A percentile compares a stretch with the other conserved stretches of the same genome.
Conservation (phyloP, 2,113 vertebrate species). For the Alethe castanea region DNA sequence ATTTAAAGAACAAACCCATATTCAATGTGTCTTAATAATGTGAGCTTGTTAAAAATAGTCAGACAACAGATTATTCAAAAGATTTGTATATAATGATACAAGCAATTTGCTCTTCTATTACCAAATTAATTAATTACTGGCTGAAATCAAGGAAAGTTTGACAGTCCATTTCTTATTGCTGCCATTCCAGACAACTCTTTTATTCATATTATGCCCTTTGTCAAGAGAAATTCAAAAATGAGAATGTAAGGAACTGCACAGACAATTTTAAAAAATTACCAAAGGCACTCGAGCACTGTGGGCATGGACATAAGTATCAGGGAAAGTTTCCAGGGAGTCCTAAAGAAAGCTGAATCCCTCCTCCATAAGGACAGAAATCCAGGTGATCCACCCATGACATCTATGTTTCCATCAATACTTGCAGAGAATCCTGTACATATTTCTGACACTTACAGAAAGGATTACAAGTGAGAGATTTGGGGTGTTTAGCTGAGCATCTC, state of each 20-base stretch:
- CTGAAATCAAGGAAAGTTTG: not conserved
- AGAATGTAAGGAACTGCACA: not conserved
- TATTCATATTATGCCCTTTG: not conserved
- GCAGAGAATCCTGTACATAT: fast-evolving
- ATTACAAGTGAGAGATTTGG: not conserved
- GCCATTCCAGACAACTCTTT: not conserved
- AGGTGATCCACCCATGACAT: not conserved
- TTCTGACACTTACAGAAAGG: not conserved
- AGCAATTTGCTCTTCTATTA: not conserved
- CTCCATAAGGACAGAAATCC: not conserved
- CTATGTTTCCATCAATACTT: not conserved
- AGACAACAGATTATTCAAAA: not conserved
- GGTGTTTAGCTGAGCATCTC: not conserved
- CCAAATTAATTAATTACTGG: not conserved
- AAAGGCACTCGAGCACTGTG: not conserved
- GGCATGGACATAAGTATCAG: not conserved
- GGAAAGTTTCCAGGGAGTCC: not conserved
- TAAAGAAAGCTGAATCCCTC: not conserved
- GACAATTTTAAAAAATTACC: not conserved
- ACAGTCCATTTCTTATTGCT: not conserved
- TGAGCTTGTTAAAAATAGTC: not conserved
- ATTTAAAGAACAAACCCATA: not conserved
- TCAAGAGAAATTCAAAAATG: not conserved
- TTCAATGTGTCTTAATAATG: not conserved
- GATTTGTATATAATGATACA: not conserved